Percentiles rank a stretch among this genome's conserved stretches.
phyloP scores from a whole-genome alignment of 2,113 vertebrate species.

The Cyanistes caeruleus region DNA sequence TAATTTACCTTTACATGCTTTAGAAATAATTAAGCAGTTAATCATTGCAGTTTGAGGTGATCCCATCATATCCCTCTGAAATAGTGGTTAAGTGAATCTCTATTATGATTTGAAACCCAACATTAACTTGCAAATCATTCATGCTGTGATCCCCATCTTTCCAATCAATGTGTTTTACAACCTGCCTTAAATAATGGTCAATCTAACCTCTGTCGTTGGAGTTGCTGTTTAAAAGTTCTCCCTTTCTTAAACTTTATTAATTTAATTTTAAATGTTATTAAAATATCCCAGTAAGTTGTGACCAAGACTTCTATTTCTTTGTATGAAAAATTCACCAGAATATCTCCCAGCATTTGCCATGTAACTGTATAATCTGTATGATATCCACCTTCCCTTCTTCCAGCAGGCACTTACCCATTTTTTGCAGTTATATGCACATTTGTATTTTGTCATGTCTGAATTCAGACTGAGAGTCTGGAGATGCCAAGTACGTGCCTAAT shows the following conservation, averaged over 20 bases:
- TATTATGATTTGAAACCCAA: neutral
- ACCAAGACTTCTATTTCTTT: neutral
- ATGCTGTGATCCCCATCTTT: neutral
- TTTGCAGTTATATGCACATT: neutral
- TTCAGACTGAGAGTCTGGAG: slow-evolving; percentile 3
- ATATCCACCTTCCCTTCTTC: slow-evolving; percentile 2
- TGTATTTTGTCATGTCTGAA: slow-evolving; percentile 51
- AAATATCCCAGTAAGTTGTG: neutral
- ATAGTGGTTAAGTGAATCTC: neutral
- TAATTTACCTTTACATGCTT: neutral
- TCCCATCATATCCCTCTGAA: neutral
- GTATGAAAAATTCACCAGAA: neutral
- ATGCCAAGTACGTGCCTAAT: slow-evolving; percentile 56
- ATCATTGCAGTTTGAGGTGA: neutral
- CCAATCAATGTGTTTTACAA: neutral
- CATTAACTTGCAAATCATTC: neutral
- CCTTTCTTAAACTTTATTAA: neutral
- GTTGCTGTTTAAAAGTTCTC: neutral
- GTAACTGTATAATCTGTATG: neutral
- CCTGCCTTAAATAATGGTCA: neutral
- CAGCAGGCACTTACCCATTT: neutral
- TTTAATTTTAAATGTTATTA: neutral
- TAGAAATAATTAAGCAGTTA: neutral
- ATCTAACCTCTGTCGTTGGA: neutral
- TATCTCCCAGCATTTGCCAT: neutral